Base-by-base conservation (phyloP, 2,113 vertebrate species). In the Morphnarchus princeps region DNA sequence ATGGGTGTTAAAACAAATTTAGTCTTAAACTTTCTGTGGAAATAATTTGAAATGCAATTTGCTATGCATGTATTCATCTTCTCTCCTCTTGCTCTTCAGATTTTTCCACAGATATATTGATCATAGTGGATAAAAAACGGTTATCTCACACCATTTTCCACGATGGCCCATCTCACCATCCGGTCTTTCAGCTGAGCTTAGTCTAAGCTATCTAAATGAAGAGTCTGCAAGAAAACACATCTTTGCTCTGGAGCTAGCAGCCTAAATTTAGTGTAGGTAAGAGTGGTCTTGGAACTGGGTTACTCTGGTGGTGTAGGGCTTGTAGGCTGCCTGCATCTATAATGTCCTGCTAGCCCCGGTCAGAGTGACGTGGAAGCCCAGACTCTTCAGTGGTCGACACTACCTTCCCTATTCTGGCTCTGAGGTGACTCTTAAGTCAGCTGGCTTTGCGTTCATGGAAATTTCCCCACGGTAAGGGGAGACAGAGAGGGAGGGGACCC, bases 1-100 rank as follows among this genome's bases (percentile, higher is more conserved):
- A 96, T 92, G 88, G 50, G 80, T 85, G 87, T 97, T 96, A 97
- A 97, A 97, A 95, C 93, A 96, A 97, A 96, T 97, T 93, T 91
- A 89, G 67, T 93, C 94, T 92, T 92, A 88, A 96, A 96, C 85
- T 96, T 95, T 92, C 82, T 92, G 50, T 85, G 77, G 92, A 94
- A 95, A 97, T 91, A 91, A 92, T 81, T 90, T 93, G 58, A 95
- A 96, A 93, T 94, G 92, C 74, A 86, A 83, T 86, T 95, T 94
- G 54, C 81, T 95, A 78, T 96, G 82, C 95, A 93, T 93, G 87
- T 82, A 79, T 89, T 96, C 82, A 85, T 92, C 87, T 94, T 87
- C 72, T 94, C 43, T 84, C 20, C 65, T 91, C 76, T 91, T 90
- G 91, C 78, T 95, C 70, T 85, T 92, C 72, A 93, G 92, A 97